A percentile compares a stretch with the other conserved stretches of the same genome.
Evolutionary conservation across 2,888 invertebrate species (phyloP).

Genomic region (Amphipoea lucens): DNA sequence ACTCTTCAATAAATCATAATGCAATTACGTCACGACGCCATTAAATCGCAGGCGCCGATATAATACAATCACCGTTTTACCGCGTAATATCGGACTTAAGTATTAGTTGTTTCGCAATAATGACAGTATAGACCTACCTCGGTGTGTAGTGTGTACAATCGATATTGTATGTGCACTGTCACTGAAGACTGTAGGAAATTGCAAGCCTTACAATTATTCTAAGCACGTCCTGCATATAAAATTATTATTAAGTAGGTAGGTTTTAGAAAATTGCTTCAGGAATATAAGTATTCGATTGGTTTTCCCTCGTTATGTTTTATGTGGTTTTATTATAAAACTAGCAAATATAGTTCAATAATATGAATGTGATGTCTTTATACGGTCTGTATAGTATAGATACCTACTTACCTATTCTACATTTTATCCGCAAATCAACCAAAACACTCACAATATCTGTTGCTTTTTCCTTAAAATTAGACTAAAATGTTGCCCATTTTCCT

Average conservation of each 20-base stretch:
- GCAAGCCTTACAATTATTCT: constrained; percentile 22
- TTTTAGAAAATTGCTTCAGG: constrained; percentile 9
- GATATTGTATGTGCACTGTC: constrained; percentile 56
- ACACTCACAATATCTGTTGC: not conserved
- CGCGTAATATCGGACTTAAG: constrained; percentile 8
- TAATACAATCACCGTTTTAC: constrained; percentile 3
- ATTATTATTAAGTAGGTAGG: not conserved
- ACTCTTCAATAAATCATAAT: constrained; percentile 6
- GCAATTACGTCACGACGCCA: not conserved
- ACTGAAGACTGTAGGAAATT: constrained; percentile 30
- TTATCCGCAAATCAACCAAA: constrained; percentile 3
- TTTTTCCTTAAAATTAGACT: constrained; percentile 14
- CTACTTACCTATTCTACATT: not conserved
- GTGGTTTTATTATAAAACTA: not conserved
- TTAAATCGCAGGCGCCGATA: constrained; percentile 8
- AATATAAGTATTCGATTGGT: constrained; percentile 5
- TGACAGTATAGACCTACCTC: not conserved
- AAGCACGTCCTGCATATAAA: not conserved
- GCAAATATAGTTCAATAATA: not conserved
- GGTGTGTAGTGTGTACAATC: constrained; percentile 36
- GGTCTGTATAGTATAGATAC: too few species aligned
- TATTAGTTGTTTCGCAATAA: constrained; percentile 29
- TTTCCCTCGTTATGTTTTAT: not conserved
- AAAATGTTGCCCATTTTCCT: constrained; percentile 24
- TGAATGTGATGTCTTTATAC: not conserved